Conservation (phyloP, 2,113 vertebrate genomes). For the Hemiprocne comata region DNA sequence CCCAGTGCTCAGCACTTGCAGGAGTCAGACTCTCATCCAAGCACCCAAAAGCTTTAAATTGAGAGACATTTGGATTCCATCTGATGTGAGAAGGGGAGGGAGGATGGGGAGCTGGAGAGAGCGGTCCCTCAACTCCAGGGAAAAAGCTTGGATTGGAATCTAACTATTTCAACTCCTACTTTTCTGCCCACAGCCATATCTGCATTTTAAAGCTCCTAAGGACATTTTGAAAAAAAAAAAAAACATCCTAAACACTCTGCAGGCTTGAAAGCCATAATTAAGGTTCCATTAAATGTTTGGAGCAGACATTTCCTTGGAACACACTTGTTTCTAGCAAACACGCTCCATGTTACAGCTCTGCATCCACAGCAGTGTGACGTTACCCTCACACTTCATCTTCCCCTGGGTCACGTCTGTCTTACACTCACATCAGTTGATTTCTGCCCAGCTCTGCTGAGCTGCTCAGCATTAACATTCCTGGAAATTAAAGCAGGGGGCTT, state of each 20-base stretch:
- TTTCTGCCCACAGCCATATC: conserved; percentile 1
- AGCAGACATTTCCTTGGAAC: neutral
- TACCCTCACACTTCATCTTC: neutral
- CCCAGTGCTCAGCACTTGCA: neutral
- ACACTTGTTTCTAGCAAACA: neutral
- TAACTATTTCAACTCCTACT: conserved; percentile 24
- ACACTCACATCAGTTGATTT: neutral
- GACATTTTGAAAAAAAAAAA: neutral
- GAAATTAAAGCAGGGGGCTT: neutral
- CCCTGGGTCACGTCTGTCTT: neutral
- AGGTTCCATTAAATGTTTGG: neutral
- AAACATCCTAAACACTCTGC: neutral
- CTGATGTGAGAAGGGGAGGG: neutral
- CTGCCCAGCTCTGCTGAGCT: neutral
- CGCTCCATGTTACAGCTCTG: neutral
- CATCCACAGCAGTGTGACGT: neutral
- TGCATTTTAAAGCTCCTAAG: neutral
- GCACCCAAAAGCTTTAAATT: neutral
- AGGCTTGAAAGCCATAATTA: neutral
- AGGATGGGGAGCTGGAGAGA: neutral
- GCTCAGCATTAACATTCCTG: neutral
- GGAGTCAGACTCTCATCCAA: neutral
- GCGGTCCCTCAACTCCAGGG: neutral
- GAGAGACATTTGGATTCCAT: neutral
- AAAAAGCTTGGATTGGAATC: conserved; percentile 9